Percentiles rank a stretch among this genome's conserved stretches.
These are phyloP conservation scores for rabbit (Oryctolagus cuniculus) DNA, from an alignment of 2,113 vertebrate genomes.

Conservation along the genomic window mOryCun1.1 NC_091445.1:87448501-87449000, in stretches of 20 bases:
- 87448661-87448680: constrained; percentile 66
- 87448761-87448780: constrained; percentile 63
- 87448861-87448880: constrained; percentile 60
- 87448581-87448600: constrained; percentile 82
- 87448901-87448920: constrained; percentile 43
- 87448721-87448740: constrained; percentile 45
- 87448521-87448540: constrained; percentile 78
- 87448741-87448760: constrained; percentile 70
- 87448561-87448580: constrained; percentile 81
- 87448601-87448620: constrained; percentile 60
- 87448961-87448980: constrained; percentile 53
- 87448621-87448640: constrained; percentile 46
- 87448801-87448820: constrained; percentile 58
- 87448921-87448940: constrained; percentile 40
- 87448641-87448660: constrained; percentile 71
- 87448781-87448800: constrained; percentile 59
- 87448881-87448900: constrained; percentile 4
- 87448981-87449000: constrained; percentile 13
- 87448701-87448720: constrained; percentile 67
- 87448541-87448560: constrained; percentile 79
- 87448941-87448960: constrained; percentile 28
- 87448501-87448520: constrained; percentile 80
- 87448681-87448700: constrained; percentile 64
- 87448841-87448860: constrained; percentile 23
- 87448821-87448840: constrained; percentile 59